Evolutionary conservation across 2,113 vertebrate genomes (phyloP).

Genomic region (Alosa alosa): DNA sequence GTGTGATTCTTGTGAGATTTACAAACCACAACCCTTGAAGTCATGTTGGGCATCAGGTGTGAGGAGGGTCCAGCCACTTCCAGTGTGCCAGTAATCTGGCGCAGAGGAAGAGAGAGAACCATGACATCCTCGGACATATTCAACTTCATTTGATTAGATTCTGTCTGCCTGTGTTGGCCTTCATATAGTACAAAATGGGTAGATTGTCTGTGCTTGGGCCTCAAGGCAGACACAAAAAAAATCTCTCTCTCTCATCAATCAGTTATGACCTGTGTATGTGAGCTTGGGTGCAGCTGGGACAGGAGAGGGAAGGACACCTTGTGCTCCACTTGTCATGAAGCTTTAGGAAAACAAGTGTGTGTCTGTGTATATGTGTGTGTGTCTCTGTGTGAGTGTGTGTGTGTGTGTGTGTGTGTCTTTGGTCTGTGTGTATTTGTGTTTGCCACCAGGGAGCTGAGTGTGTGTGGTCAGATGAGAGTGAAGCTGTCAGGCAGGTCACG

Average conservation of each 20-base stretch:
- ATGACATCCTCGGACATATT: not conserved
- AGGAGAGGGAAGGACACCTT: conserved; percentile 23
- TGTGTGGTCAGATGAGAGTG: conserved; percentile 18
- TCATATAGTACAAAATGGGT: not conserved
- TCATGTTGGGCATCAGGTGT: not conserved
- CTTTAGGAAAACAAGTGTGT: not conserved
- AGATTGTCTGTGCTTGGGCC: not conserved
- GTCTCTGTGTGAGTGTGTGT: not conserved
- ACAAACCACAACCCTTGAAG: not conserved
- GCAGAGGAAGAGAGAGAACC: not conserved
- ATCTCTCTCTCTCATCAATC: not conserved
- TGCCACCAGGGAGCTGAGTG: conserved; percentile 20
- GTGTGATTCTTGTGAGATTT: not conserved
- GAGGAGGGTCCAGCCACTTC: not conserved
- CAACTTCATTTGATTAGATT: not conserved
- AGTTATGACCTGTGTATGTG: not conserved
- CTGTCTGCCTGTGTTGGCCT: not conserved
- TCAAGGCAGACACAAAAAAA: not conserved
- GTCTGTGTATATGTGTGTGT: not conserved
- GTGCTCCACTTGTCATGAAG: not conserved
- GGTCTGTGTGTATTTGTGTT: not conserved
- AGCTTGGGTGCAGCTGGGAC: conserved; percentile 6
- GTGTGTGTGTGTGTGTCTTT: not conserved
- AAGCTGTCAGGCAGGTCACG: not conserved
- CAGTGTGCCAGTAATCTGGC: not conserved